Percentiles rank a stretch among this genome's conserved stretches.
These are phyloP conservation scores for Diprion similis DNA, from an alignment of 1,140 invertebrate genomes.

Conservation along the genomic window DNA sequence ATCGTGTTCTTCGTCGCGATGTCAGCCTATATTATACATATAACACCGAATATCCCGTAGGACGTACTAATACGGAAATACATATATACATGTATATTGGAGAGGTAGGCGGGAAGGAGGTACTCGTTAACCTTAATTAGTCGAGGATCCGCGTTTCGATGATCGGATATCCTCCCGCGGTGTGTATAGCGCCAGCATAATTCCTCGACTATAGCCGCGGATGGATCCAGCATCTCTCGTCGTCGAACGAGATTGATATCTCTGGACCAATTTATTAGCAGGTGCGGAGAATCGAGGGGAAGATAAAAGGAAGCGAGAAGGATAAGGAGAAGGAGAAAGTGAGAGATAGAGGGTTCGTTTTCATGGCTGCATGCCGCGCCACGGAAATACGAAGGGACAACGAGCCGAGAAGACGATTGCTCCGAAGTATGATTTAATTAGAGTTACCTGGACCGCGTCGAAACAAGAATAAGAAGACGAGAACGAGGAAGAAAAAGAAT, in stretches of 20 bases:
- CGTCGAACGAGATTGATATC: not conserved
- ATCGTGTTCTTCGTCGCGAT: too few species aligned
- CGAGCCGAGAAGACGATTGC: not conserved
- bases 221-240: not conserved
- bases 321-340: not conserved
- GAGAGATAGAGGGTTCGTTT: not conserved
- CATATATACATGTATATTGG: too few species aligned
- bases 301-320: not conserved
- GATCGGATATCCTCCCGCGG: too few species aligned
- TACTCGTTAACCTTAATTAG: too few species aligned
- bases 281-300: not conserved
- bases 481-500: slow-evolving; percentile 1
- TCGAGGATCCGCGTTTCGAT: too few species aligned
- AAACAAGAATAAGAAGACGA: not conserved
- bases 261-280: not conserved
- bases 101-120: too few species aligned
- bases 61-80: too few species aligned
- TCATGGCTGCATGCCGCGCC: not conserved
- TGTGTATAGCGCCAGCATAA: too few species aligned
- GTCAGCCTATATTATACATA: too few species aligned
- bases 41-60: too few species aligned
- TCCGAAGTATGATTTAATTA: slow-evolving; percentile 14
- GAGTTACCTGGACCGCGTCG: slow-evolving; percentile 1
- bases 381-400: not conserved
- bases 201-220: not conserved